Evolutionary conservation across 2,113 vertebrate genomes (phyloP), one percentile per base, ranked within the genome.

Genomic region (Micronycteris hirsuta): DNA sequence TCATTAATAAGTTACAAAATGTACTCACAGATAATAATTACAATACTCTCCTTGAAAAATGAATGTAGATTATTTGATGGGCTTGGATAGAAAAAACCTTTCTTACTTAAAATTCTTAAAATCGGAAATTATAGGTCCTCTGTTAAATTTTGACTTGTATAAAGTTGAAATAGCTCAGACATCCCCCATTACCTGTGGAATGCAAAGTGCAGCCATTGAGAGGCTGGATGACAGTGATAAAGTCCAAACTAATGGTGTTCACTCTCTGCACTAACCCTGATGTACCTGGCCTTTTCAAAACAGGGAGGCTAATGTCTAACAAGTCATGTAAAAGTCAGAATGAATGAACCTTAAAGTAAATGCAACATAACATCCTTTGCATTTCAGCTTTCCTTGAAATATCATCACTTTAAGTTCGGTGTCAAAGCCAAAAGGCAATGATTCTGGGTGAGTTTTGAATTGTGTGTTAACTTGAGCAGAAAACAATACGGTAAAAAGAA

Each of bases 251-350:
- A 84, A 96, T 80, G 52, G 89, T 94, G 86, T 43, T 96, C 70
- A 45, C 78, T 65, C 74, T 94, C 63, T 26, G 49, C 93, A 47
- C 91, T 84, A 85, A 94, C 96, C 96, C 94, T 96, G 95, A 97
- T 93, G 93, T 80, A 61, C 91, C 73, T 97, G 95, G 89, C 97
- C 93, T 94, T 97, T 97, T 97, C 96, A 97, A 97, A 96, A 94
- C 97, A 97, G 68, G 86, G 56, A 97, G 83, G 94, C 93, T 95
- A 95, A 96, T 93, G 89, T 89, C 97, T 94, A 97, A 97, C 92
- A 95, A 97, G 96, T 96, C 97, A 96, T 96, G 97, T 96, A 96
- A 93, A 97, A 94, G 93, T 96, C 97, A 97, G 56, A 94, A 78
- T 89, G 97, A 97, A 83, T 96, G 97, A 97, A 94, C 95, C 96